Evolutionary conservation across 1,140 invertebrate genomes (phyloP), one percentile per base, ranked within the genome.

Genomic region (Drosophila pruinosa): DNA sequence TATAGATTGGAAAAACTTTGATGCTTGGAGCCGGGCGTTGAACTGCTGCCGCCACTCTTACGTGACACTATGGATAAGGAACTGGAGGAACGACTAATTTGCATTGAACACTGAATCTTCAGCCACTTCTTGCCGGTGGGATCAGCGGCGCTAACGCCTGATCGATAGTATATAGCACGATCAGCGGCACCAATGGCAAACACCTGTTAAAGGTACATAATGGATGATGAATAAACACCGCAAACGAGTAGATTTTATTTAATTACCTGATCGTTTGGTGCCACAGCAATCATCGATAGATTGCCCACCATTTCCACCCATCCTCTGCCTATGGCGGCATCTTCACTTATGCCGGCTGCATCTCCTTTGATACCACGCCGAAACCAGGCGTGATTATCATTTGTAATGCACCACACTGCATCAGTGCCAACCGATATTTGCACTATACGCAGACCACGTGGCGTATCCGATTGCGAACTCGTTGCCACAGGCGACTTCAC

Each of bases 361-460:
- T 94, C 94, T 3, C 95, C 94, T 90, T 95, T 94, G 17, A 98
- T 94, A 19, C 97, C 97, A 92, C 97, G 95, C 72, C 97, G 93
- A 90, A 97, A 98, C 97, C 97, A 98, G n/a, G 97, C 96, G 83
- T 94, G 94, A 58, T 95, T 94, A 89, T 97, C 95, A 79, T 96
- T 95, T 45, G 95, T 96, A 4, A 98, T 92, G 67, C 95, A 96
- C 97, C 97, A 98, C 4, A 98, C 95, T 2, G 95, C 93, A 92
- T 96, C 94, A n/a, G 93, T 93, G 3, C 97, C 97, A 14, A 98
- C 96, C 58, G 96, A 95, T 3, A 98, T 92, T 91, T 97, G 95
- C 31, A 93, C 91, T 7, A 98, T 92, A 90, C 94, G 94, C 43
- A 94, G 93, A 90, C 93, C 93, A 86, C 93, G 92, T 2, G 36